These are phyloP conservation scores for Paedocypris sp. DNA, from an alignment of 2,113 vertebrate genomes.

Conservation along the genomic window DNA sequence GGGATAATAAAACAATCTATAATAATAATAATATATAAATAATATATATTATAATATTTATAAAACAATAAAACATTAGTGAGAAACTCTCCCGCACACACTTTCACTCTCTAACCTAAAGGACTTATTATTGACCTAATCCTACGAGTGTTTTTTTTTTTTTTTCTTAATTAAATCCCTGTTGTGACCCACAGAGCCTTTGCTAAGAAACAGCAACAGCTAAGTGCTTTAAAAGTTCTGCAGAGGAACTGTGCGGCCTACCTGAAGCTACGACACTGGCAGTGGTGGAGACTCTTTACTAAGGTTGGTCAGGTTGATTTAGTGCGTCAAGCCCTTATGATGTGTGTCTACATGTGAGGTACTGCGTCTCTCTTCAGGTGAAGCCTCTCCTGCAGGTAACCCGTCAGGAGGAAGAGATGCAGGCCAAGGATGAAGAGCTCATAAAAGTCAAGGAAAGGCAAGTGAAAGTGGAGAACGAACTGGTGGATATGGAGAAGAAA, in stretches of 20 bases:
- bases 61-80: too few relatives aligned
- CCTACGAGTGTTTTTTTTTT: neutral
- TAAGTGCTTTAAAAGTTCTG: slow-evolving; percentile 90
- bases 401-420: slow-evolving; percentile 92
- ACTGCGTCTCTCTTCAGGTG: slow-evolving; percentile 61
- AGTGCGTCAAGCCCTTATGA: too few relatives aligned
- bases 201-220: slow-evolving; percentile 92
- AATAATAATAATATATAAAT: too few relatives aligned
- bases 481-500: slow-evolving; percentile 92
- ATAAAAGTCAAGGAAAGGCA: slow-evolving; percentile 94
- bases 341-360: neutral
- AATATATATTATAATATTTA: too few relatives aligned
- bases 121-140: too few relatives aligned
- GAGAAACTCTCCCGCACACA: too few relatives aligned
- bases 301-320: slow-evolving; percentile 76
- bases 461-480: slow-evolving; percentile 84
- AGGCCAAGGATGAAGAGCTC: slow-evolving; percentile 93
- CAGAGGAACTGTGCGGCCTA: slow-evolving; percentile 97
- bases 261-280: slow-evolving; percentile 93
- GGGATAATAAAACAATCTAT: too few relatives aligned
- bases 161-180: too few relatives aligned
- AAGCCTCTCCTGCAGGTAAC: slow-evolving; percentile 97
- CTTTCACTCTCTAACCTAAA: too few relatives aligned
- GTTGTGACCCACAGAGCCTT: slow-evolving; percentile 69
- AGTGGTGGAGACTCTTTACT: slow-evolving; percentile 98